These are phyloP conservation scores for Typhlichthys subterraneus DNA, from an alignment of 2,797 vertebrate species.

Conservation along the genomic window DNA sequence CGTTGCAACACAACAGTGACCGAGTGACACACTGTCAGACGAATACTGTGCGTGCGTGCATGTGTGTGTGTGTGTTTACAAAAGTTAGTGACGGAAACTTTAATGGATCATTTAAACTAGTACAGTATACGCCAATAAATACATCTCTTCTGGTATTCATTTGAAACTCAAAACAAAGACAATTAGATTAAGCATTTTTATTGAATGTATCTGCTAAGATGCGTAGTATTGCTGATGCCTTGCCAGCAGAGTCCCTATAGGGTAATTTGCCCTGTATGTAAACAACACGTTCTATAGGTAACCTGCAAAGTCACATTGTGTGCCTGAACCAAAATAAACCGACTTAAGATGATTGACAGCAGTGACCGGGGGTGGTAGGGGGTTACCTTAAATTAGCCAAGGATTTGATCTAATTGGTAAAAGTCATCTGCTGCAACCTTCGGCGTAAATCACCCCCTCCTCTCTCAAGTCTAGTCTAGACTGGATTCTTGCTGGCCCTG, in stretches of 20 bases:
- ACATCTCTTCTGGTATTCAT: too few species aligned
- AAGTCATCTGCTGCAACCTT: conserved; percentile 75
- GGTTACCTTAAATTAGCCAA: conserved; percentile 71
- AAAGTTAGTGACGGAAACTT: conserved; percentile 43
- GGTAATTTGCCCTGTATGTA: too few species aligned
- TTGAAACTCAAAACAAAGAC: too few species aligned
- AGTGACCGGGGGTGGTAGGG: conserved; percentile 22
- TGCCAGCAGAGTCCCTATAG: too few species aligned
- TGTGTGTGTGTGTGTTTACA: conserved; percentile 9
- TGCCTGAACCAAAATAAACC: conserved; percentile 56
- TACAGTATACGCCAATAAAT: too few species aligned
- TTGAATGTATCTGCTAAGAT: too few species aligned
- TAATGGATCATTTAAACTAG: too few species aligned
- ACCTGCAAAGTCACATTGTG: conserved; percentile 51
- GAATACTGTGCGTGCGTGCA: conserved; percentile 75
- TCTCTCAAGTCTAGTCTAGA: conserved; percentile 65
- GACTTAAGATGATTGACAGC: conserved; percentile 18
- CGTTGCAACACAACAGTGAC: conserved; percentile 57
- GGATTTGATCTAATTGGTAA: conserved; percentile 78
- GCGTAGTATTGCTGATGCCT: too few species aligned
- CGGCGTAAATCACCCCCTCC: conserved; percentile 60
- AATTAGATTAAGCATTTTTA: too few species aligned
- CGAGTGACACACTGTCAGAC: conserved; percentile 82
- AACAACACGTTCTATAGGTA: neutral
- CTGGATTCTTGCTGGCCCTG: conserved; percentile 69